Conservation (phyloP, 2,113 vertebrate genomes). For the Seriola dumerili region DNA sequence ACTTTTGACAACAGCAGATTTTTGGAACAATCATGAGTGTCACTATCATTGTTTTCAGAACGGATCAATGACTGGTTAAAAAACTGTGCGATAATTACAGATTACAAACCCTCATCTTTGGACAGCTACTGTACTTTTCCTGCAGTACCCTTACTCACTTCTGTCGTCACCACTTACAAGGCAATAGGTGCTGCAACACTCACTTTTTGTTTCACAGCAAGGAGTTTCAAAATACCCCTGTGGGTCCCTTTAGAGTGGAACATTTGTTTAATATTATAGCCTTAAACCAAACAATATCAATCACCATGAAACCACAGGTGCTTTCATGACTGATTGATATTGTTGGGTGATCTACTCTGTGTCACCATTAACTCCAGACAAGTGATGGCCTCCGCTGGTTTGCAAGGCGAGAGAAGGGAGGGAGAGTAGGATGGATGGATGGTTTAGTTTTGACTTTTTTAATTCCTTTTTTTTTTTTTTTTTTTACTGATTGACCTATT, state of each 20-base stretch:
- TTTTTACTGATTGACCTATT: conserved; percentile 33
- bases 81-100: conserved; percentile 41
- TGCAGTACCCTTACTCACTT: conserved; percentile 25
- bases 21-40: conserved; percentile 18
- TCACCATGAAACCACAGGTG: conserved; percentile 77
- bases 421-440: conserved; percentile 60
- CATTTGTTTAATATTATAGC: conserved; percentile 81
- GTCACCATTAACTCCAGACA: conserved; percentile 72
- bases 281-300: conserved; percentile 81
- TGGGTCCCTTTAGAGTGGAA: conserved; percentile 63
- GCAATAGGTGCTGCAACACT: conserved; percentile 23
- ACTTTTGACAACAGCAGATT: conserved; percentile 19
- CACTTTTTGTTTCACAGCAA: conserved; percentile 38
- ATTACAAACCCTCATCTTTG: conserved; percentile 27
- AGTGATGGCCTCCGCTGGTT: conserved; percentile 53
- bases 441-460: conserved; percentile 26
- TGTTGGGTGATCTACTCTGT: conserved; percentile 62
- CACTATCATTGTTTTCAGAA: conserved; percentile 16
- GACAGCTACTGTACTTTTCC: conserved; percentile 30
- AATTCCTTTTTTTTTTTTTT: neutral
- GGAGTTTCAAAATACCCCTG: conserved; percentile 36
- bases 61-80: conserved; percentile 31
- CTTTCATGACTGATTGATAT: conserved; percentile 15
- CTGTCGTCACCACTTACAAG: conserved; percentile 13
- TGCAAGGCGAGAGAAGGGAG: conserved; percentile 43